Evolutionary conservation across 2,113 vertebrate species (phyloP).

Genomic region (Bothrops jararaca): DNA sequence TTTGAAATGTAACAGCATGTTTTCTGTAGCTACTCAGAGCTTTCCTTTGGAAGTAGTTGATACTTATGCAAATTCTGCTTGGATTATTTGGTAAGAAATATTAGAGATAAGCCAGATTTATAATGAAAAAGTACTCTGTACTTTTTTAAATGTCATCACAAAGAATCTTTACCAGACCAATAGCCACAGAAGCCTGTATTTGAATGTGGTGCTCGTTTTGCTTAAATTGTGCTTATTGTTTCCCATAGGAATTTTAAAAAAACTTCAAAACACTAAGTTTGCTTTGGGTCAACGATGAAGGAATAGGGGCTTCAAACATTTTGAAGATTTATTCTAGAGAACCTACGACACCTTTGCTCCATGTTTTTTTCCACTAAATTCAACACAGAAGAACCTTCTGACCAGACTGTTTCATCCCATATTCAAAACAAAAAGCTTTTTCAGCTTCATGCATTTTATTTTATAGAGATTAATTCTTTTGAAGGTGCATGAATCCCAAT

Average conservation of each 20-base stretch:
- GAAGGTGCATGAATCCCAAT: background rate
- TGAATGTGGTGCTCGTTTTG: background rate
- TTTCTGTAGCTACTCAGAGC: background rate
- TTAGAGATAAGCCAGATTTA: background rate
- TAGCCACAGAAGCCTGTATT: background rate
- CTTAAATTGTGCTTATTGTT: background rate
- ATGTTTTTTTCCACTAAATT: background rate
- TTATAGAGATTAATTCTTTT: background rate
- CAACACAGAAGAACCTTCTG: background rate
- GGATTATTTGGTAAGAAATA: background rate
- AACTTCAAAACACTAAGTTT: background rate
- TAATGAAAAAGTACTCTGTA: background rate
- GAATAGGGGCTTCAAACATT: background rate
- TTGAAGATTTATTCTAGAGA: background rate
- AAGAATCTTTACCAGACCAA: background rate
- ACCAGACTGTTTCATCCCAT: background rate
- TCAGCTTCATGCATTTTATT: background rate
- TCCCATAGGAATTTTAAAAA: background rate
- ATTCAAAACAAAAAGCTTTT: background rate
- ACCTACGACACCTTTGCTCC: background rate
- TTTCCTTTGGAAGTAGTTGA: background rate
- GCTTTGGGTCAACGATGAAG: background rate
- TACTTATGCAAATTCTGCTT: background rate
- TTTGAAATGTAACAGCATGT: background rate
- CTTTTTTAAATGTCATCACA: background rate